A percentile compares a stretch with the other conserved stretches of the same genome.
Conservation (phyloP, 2,113 vertebrate species). For the Cromileptes altivelis region DNA sequence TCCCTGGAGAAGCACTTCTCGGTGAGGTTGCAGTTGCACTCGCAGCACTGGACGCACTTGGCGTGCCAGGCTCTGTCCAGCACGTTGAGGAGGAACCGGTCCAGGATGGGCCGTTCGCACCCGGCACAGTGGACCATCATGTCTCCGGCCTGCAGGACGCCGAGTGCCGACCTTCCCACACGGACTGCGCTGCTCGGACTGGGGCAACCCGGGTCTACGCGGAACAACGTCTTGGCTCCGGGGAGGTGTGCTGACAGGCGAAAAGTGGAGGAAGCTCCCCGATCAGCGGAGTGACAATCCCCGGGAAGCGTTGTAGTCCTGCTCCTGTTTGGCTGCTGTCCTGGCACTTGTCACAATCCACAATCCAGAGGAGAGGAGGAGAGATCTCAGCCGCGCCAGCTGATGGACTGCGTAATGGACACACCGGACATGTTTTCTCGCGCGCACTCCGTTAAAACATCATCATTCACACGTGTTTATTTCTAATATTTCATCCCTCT, state of each 20-base stretch:
- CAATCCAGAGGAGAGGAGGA: slow-evolving; percentile 67
- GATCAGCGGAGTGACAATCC: slow-evolving; percentile 53
- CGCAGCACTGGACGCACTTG: slow-evolving; percentile 97
- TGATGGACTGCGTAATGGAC: slow-evolving; percentile 41
- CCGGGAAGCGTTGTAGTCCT: slow-evolving; percentile 50
- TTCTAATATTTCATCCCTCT: slow-evolving; percentile 37
- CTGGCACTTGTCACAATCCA: slow-evolving; percentile 79
- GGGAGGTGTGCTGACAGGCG: slow-evolving; percentile 62
- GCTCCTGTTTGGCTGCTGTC: slow-evolving; percentile 41
- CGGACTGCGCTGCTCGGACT: slow-evolving; percentile 82
- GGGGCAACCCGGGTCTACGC: slow-evolving; percentile 78
- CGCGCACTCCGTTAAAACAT: slow-evolving; percentile 15
- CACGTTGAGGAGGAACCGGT: slow-evolving; percentile 95
- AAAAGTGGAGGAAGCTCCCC: slow-evolving; percentile 49
- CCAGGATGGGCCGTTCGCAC: slow-evolving; percentile 96
- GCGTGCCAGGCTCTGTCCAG: slow-evolving; percentile 97
- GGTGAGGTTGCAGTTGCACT: slow-evolving; percentile 95
- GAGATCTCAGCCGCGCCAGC: slow-evolving; percentile 51
- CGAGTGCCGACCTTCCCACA: slow-evolving; percentile 81
- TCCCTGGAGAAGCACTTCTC: slow-evolving; percentile 98
- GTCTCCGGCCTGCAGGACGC: slow-evolving; percentile 82
- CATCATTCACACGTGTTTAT: slow-evolving; percentile 25
- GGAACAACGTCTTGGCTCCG: slow-evolving; percentile 85
- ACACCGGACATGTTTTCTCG: slow-evolving; percentile 47
- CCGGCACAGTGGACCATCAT: slow-evolving; percentile 99